These are phyloP conservation scores for Leptopilina boulardi DNA, from an alignment of 1,140 invertebrate species.

Conservation along the genomic window DNA sequence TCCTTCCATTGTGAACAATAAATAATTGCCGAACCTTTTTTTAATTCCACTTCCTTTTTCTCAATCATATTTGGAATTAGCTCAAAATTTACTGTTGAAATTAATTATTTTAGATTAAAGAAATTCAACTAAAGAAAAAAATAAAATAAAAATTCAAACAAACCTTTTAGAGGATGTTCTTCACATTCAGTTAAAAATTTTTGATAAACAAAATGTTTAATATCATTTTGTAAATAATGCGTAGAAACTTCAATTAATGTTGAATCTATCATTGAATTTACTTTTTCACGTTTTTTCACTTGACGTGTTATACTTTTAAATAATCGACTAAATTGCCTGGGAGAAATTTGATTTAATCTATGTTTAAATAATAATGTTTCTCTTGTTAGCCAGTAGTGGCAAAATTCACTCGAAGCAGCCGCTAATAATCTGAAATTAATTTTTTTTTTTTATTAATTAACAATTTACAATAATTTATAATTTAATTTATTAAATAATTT, in stretches of 20 bases:
- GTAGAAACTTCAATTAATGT: slow-evolving; percentile 55
- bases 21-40: slow-evolving; percentile 73
- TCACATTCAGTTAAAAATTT: slow-evolving; percentile 57
- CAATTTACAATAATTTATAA: slow-evolving; percentile 34
- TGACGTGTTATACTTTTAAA: slow-evolving; percentile 61
- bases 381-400: slow-evolving; percentile 64
- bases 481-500: slow-evolving; percentile 49
- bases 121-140: slow-evolving; percentile 41
- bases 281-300: slow-evolving; percentile 49
- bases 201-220: slow-evolving; percentile 62
- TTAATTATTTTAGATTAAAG: slow-evolving; percentile 58
- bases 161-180: slow-evolving; percentile 63
- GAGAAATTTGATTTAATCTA: slow-evolving; percentile 62
- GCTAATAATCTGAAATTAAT: slow-evolving; percentile 62
- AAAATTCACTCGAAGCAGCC: slow-evolving; percentile 59
- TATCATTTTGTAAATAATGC: slow-evolving; percentile 56
- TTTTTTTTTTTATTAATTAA: too few relatives aligned
- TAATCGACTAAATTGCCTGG: slow-evolving; percentile 65
- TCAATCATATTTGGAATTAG: slow-evolving; percentile 76
- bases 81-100: slow-evolving; percentile 74
- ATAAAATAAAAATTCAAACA: slow-evolving; percentile 60
- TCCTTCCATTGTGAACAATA: slow-evolving; percentile 79
- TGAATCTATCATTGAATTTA: slow-evolving; percentile 43
- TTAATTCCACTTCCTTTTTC: slow-evolving; percentile 74
- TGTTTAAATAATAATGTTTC: slow-evolving; percentile 65